These are phyloP conservation scores for Ibidorhyncha struthersii DNA, from an alignment of 2,113 vertebrate genomes.

Conservation along the genomic window DNA sequence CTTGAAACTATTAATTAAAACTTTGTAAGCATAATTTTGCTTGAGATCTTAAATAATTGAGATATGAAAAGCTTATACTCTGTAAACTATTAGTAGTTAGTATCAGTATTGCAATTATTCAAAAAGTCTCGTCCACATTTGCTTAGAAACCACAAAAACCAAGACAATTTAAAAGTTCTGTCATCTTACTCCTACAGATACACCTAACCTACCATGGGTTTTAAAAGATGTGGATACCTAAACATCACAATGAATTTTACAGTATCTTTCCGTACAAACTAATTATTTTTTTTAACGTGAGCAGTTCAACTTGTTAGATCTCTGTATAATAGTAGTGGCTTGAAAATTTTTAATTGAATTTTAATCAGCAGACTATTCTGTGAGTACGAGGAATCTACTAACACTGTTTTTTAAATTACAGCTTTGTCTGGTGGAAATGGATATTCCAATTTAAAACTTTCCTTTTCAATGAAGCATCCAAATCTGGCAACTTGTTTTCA, in stretches of 20 bases:
- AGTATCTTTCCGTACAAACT: neutral
- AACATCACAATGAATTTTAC: neutral
- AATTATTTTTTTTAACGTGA: neutral
- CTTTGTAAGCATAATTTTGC: neutral
- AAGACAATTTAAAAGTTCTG: neutral
- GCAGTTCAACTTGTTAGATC: neutral
- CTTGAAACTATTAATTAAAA: neutral
- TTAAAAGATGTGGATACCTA: neutral
- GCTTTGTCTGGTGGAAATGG: neutral
- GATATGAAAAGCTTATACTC: neutral
- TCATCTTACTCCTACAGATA: neutral
- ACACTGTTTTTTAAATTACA: neutral
- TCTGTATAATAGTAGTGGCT: neutral
- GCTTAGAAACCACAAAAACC: neutral
- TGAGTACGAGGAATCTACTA: neutral
- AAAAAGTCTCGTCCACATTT: neutral
- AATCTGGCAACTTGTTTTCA: neutral
- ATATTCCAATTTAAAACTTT: neutral
- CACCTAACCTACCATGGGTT: neutral
- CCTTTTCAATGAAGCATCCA: neutral
- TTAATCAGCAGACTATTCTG: neutral
- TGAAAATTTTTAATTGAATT: neutral
- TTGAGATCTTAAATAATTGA: neutral
- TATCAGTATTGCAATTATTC: neutral
- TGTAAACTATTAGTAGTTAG: neutral